A percentile compares a stretch with the other conserved stretches of the same genome.
Evolutionary conservation across 2,113 vertebrate genomes (phyloP).

Genomic region (Cygnus buccinator): DNA sequence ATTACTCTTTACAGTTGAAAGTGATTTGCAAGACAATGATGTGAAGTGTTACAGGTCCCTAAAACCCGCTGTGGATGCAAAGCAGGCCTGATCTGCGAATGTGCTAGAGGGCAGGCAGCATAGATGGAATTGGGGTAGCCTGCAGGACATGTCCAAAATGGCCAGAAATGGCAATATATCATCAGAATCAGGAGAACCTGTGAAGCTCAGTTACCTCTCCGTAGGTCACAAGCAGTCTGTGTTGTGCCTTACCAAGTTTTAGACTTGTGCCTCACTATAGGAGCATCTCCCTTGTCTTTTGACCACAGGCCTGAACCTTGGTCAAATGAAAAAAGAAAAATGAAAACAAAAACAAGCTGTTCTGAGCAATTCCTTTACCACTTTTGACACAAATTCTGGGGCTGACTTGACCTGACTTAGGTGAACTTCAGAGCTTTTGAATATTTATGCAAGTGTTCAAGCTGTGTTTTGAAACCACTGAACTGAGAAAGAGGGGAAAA

Average conservation of each 20-base stretch:
- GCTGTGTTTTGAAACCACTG: neutral
- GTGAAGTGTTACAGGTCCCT: neutral
- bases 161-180: neutral
- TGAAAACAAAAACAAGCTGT: neutral
- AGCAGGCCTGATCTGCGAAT: neutral
- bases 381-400: neutral
- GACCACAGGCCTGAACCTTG: neutral
- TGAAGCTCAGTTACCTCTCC: neutral
- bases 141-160: neutral
- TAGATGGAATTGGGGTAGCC: neutral
- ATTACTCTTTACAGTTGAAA: neutral
- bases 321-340: neutral
- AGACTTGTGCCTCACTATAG: neutral
- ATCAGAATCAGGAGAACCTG: neutral
- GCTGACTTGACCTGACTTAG: neutral
- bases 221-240: neutral
- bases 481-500: neutral
- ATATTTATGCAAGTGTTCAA: neutral
- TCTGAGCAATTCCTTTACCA: neutral
- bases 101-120: neutral
- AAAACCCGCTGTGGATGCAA: neutral
- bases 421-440: conserved; percentile 18
- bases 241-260: neutral
- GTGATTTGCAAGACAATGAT: neutral
- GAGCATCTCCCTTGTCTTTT: neutral